Conservation (phyloP, 2,113 vertebrate genomes). For the Telmatochromis sp. region DNA sequence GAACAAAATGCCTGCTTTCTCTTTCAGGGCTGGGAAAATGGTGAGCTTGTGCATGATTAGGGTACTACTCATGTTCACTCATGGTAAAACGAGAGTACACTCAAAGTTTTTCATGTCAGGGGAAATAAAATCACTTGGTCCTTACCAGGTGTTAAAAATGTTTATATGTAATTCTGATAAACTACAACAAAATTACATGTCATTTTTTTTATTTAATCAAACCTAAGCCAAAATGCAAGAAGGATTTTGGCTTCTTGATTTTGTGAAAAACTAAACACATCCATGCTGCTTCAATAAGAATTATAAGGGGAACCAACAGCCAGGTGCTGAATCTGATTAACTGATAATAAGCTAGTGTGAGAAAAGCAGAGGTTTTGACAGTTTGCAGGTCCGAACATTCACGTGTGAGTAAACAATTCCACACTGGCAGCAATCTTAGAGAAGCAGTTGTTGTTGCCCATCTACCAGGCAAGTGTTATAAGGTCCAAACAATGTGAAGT, state of each 20-base stretch:
- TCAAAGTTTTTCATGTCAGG: neutral
- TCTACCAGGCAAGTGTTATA: neutral
- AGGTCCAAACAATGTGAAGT: neutral
- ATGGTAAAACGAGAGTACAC: neutral
- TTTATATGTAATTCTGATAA: neutral
- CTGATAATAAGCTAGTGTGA: neutral
- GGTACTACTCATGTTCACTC: neutral
- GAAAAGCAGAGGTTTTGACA: neutral
- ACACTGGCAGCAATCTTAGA: neutral
- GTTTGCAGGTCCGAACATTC: neutral
- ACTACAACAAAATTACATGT: neutral
- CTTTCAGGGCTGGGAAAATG: neutral
- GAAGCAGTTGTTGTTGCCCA: neutral
- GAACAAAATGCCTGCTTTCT: neutral
- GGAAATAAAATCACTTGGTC: neutral
- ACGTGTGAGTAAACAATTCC: neutral
- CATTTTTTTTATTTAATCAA: neutral
- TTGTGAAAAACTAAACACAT: neutral
- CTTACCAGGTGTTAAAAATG: neutral
- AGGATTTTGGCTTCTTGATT: neutral
- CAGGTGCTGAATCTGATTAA: neutral
- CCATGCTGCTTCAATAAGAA: neutral
- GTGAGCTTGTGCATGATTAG: neutral
- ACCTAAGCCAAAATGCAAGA: neutral
- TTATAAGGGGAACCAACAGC: neutral